A percentile compares a stretch with the other conserved stretches of the same genome.
phyloP scores from a whole-genome alignment of 2,797 vertebrate species.

The Periophthalmus magnuspinnatus region DNA sequence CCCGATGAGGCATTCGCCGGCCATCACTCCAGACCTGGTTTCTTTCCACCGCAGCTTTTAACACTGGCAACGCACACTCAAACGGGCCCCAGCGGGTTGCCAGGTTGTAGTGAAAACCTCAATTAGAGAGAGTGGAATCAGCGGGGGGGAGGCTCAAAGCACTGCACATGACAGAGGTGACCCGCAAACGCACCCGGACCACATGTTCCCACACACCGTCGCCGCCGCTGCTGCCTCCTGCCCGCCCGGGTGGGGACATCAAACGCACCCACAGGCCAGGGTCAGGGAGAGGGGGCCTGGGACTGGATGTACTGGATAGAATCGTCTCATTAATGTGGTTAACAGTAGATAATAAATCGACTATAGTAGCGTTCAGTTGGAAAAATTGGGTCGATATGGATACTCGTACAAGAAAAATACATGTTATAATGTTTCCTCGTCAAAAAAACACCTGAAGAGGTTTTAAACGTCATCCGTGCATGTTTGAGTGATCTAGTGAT shows the following conservation, averaged over 20 bases:
- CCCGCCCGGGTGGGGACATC: slow-evolving; percentile 11
- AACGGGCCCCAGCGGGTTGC: slow-evolving; percentile 34
- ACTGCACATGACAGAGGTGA: slow-evolving; percentile 43
- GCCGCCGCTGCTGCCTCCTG: slow-evolving; percentile 21
- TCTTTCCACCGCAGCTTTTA: slow-evolving; percentile 24
- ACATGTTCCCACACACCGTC: slow-evolving; percentile 23
- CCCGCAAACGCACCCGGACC: slow-evolving; percentile 25
- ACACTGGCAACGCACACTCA: slow-evolving; percentile 28
- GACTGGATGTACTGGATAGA: background rate
- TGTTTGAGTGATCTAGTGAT: too few species aligned
- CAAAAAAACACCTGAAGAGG: too few species aligned
- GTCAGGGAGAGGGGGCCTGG: slow-evolving; percentile 31
- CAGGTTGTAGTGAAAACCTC: slow-evolving; percentile 33
- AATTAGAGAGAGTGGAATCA: slow-evolving; percentile 52
- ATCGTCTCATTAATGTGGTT: background rate
- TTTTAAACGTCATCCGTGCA: too few species aligned
- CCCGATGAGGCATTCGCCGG: background rate
- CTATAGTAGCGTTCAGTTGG: too few species aligned
- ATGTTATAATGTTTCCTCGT: too few species aligned
- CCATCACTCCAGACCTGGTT: slow-evolving; percentile 22
- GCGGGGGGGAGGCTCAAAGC: slow-evolving; percentile 40
- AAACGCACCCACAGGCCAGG: slow-evolving; percentile 16
- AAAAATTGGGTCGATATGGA: too few species aligned
- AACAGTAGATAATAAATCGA: too few species aligned
- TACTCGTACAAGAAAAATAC: too few species aligned